These are phyloP conservation scores for Scyliorhinus canicula DNA, from an alignment of 2,797 vertebrate genomes.

Conservation along the genomic window DNA sequence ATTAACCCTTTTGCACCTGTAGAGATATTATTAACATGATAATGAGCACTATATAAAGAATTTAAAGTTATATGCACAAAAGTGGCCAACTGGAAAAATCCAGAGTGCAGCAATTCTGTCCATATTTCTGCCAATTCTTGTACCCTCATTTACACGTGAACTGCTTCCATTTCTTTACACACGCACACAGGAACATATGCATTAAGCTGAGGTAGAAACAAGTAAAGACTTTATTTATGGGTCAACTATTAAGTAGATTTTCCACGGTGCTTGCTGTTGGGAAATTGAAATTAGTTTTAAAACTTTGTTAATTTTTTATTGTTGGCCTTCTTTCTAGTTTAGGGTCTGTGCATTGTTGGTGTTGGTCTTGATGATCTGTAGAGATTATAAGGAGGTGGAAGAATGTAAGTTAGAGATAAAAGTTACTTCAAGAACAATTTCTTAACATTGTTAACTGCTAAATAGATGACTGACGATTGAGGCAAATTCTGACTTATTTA, in stretches of 20 bases:
- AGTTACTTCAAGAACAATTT: background rate
- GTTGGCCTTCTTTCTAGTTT: no score
- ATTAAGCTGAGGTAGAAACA: background rate
- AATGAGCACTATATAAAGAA: background rate
- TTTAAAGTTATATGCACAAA: background rate
- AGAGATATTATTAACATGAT: background rate
- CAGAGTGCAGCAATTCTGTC: background rate
- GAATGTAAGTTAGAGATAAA: background rate
- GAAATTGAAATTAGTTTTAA: background rate
- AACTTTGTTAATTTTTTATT: background rate
- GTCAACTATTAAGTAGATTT: background rate
- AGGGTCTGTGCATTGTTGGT: no score
- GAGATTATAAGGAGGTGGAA: background rate
- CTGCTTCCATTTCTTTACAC: background rate
- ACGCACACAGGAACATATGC: background rate
- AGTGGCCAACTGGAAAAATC: background rate
- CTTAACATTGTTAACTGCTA: background rate
- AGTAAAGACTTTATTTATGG: background rate
- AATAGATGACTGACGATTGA: no score
- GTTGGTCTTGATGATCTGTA: background rate
- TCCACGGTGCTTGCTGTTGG: background rate
- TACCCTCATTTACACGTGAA: background rate
- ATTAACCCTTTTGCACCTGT: background rate
- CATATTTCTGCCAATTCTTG: background rate
- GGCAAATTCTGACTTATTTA: no score